A percentile compares a stretch with the other conserved stretches of the same genome.
Conservation (phyloP, 2,113 vertebrate genomes). For the Trinectes maculatus region DNA sequence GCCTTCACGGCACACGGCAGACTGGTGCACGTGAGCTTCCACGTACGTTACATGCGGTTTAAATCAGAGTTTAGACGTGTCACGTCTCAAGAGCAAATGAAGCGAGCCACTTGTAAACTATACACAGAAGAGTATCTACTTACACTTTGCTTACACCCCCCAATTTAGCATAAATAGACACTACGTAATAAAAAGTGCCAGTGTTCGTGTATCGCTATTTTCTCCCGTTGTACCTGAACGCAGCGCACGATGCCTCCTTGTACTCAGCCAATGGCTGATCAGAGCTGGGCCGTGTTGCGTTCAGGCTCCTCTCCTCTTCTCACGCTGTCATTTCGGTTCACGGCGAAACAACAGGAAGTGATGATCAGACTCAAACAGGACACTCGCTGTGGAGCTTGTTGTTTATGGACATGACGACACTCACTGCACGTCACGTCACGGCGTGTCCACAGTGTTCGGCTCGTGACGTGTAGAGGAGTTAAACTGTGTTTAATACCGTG, state of each 20-base stretch:
- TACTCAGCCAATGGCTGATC: conserved; percentile 42
- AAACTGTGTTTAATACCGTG: background rate
- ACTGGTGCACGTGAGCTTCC: background rate
- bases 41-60: no score
- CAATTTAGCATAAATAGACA: no score
- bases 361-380: background rate
- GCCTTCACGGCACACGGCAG: conserved; percentile 26
- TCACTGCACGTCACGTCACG: no score
- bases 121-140: no score
- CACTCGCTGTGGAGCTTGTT: no score
- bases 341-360: background rate
- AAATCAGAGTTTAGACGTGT: background rate
- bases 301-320: conserved; percentile 51
- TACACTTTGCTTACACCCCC: no score
- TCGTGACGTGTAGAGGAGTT: rapidly evolving
- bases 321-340: conserved; percentile 64
- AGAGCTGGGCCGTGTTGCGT: background rate
- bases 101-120: no score
- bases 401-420: no score
- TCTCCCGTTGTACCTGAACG: conserved; percentile 5
- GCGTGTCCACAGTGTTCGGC: background rate
- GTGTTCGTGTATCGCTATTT: no score
- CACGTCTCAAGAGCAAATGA: no score
- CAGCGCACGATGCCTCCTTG: conserved; percentile 19
- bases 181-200: no score